Conservation (phyloP, 2,113 vertebrate genomes). For the Callopanchax toddi region DNA sequence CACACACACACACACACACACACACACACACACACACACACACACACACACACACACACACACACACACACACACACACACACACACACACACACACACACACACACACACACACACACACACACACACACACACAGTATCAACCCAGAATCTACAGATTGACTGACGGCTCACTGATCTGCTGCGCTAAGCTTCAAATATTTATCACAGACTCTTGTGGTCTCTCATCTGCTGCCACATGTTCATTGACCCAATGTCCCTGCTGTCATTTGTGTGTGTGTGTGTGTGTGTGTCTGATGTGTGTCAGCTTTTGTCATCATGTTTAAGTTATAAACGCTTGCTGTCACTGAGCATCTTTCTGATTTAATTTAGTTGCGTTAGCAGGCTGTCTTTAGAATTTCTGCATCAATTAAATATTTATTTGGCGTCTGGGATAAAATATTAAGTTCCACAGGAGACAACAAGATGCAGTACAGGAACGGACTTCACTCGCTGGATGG, state of each 20-base stretch:
- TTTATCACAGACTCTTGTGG: constrained; percentile 56
- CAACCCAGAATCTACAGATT: constrained; percentile 28
- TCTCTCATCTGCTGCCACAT: constrained; percentile 64
- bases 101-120: background rate
- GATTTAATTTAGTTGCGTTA: background rate
- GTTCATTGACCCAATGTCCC: constrained; percentile 59
- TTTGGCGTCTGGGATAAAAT: background rate
- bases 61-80: background rate
- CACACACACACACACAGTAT: constrained; percentile 5
- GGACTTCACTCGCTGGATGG: too few species aligned
- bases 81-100: constrained; percentile 2
- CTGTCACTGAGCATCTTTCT: background rate
- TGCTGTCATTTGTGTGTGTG: constrained; percentile 31
- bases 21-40: too few species aligned
- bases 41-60: background rate
- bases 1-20: too few species aligned
- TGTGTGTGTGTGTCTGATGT: background rate
- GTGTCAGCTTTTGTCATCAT: background rate
- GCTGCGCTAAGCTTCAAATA: constrained; percentile 63
- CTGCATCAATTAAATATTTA: background rate
- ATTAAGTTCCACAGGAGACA: too few species aligned
- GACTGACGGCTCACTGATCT: constrained; percentile 55
- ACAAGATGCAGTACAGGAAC: too few species aligned
- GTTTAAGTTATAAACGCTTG: background rate
- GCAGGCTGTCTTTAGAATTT: background rate